Conservation (phyloP, 2,113 vertebrate genomes). For the Cyphotilapia sp. region DNA sequence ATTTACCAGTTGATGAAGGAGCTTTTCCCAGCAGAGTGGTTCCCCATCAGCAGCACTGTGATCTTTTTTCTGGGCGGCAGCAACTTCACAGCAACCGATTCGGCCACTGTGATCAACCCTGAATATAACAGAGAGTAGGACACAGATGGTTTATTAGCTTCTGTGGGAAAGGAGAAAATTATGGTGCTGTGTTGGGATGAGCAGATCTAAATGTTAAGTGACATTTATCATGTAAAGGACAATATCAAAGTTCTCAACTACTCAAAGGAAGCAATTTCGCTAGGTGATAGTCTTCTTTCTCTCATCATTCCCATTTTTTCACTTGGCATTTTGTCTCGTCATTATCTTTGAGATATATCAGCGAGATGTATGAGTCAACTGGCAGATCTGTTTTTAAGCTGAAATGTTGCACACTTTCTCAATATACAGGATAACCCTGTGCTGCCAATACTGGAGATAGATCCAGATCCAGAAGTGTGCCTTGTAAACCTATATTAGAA, state of each 20-base stretch:
- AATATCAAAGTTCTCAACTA: neutral
- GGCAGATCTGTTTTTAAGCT: neutral
- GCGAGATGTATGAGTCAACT: neutral
- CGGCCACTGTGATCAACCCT: conserved; percentile 74
- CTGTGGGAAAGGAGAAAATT: neutral
- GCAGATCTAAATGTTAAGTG: neutral
- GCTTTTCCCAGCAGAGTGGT: conserved; percentile 83
- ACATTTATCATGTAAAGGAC: neutral
- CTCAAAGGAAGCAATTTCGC: neutral
- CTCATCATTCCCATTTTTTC: neutral
- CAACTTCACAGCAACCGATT: conserved; percentile 71
- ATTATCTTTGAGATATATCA: neutral
- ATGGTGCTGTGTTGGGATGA: neutral
- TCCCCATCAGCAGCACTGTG: conserved; percentile 80
- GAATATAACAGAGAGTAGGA: neutral
- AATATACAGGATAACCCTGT: neutral
- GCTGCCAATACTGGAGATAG: neutral
- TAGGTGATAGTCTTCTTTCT: neutral
- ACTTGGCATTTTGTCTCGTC: neutral
- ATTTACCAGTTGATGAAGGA: conserved; percentile 81
- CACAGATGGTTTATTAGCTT: neutral
- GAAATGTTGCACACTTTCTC: neutral
- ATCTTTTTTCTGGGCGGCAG: conserved; percentile 79
- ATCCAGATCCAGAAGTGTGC: neutral
- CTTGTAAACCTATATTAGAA: neutral